phyloP scores from a whole-genome alignment of 2,888 invertebrate genomes.

The Atethmia centrago region DNA sequence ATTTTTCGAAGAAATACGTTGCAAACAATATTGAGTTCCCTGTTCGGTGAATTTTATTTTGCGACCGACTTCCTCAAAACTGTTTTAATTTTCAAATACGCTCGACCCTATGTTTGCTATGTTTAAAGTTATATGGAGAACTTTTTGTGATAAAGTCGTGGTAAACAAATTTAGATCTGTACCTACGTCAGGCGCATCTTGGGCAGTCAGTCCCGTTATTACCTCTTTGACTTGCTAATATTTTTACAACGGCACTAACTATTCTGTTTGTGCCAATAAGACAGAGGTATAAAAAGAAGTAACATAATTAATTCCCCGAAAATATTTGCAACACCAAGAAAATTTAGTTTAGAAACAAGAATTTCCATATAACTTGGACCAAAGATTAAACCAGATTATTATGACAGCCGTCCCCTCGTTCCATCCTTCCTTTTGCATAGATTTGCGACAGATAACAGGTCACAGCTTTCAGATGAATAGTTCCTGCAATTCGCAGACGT shows the following conservation, averaged over 20 bases:
- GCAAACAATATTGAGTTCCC: conserved; percentile 37
- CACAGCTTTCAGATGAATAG: conserved; percentile 55
- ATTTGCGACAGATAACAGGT: conserved; percentile 53
- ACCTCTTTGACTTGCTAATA: too few species aligned
- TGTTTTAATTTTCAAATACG: neutral
- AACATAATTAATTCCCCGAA: neutral
- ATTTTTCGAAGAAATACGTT: conserved; percentile 44
- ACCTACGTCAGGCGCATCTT: too few species aligned
- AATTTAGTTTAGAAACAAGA: neutral
- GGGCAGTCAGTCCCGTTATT: too few species aligned
- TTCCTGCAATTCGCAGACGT: conserved; percentile 53
- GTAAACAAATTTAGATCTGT: too few species aligned
- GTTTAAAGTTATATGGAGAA: too few species aligned
- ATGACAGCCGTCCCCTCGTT: conserved; percentile 23
- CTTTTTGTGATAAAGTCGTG: too few species aligned
- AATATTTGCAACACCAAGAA: too few species aligned
- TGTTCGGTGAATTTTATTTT: neutral
- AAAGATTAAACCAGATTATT: conserved; percentile 40
- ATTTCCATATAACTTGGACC: neutral
- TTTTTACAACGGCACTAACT: too few species aligned
- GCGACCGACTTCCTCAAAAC: neutral
- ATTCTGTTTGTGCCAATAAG: too few species aligned
- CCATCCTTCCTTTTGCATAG: conserved; percentile 46
- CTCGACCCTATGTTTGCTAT: too few species aligned
- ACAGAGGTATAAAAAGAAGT: neutral